Evolutionary conservation across 2,888 invertebrate species (phyloP).

Genomic region (Rhamphomyia laevipes): DNA sequence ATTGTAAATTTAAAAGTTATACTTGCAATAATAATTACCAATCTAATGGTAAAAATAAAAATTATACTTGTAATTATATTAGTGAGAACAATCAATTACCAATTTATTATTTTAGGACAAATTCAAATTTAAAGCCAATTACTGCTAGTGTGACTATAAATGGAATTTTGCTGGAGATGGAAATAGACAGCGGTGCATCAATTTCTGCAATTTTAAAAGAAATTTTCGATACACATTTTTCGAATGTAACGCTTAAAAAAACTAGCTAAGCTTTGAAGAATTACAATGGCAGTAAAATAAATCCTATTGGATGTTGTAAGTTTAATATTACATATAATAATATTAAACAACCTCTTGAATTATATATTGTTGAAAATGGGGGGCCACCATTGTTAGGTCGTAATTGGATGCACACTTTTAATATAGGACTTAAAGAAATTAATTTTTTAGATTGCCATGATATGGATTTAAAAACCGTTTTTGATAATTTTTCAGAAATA

Average conservation of each 20-base stretch:
- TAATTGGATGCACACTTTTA: too few relatives aligned
- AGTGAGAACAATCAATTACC: constrained; percentile 3
- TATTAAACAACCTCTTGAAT: too few relatives aligned
- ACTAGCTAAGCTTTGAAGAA: neutral
- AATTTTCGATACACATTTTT: constrained; percentile 5
- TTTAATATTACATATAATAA: too few relatives aligned
- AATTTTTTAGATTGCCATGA: too few relatives aligned
- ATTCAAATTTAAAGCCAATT: constrained; percentile 5
- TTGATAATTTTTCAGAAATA: too few relatives aligned
- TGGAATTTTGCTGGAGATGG: constrained; percentile 6
- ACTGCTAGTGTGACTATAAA: constrained; percentile 3
- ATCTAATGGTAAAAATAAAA: neutral
- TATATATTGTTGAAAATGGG: too few relatives aligned
- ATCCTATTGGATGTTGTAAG: constrained; percentile 3
- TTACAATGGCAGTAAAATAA: constrained; percentile 4
- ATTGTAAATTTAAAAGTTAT: constrained; percentile 7
- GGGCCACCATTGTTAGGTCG: too few relatives aligned
- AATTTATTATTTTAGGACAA: constrained; percentile 8
- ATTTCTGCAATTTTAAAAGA: constrained; percentile 8
- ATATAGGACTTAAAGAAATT: too few relatives aligned
- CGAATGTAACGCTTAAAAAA: constrained; percentile 3
- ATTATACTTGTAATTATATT: neutral
- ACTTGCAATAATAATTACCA: constrained; percentile 5
- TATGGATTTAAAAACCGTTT: too few relatives aligned
- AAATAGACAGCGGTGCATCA: constrained; percentile 8